These are phyloP conservation scores for Lepisosteus oculatus DNA, from an alignment of 2,113 vertebrate genomes.

Conservation along the genomic window DNA sequence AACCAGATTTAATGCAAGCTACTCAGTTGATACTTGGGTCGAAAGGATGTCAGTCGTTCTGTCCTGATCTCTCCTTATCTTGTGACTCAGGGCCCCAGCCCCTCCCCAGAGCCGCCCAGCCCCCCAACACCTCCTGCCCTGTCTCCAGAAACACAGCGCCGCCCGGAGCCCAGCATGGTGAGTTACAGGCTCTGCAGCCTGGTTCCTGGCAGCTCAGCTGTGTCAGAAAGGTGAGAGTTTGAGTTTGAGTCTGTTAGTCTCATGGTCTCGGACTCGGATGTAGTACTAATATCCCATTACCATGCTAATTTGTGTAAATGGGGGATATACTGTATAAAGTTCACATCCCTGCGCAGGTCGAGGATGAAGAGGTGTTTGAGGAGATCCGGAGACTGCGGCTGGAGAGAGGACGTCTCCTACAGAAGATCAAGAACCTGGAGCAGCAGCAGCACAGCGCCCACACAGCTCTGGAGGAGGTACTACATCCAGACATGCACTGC, in stretches of 20 bases:
- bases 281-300: too few species aligned
- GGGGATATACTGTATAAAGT: too few species aligned
- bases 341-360: constrained; percentile 40
- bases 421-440: constrained; percentile 86
- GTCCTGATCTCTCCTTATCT: neutral
- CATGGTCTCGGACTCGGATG: too few species aligned
- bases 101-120: constrained; percentile 35
- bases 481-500: constrained; percentile 11
- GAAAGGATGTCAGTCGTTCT: constrained; percentile 1
- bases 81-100: constrained; percentile 33
- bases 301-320: too few species aligned
- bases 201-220: too few species aligned
- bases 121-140: constrained; percentile 40
- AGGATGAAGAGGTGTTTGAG: constrained; percentile 85
- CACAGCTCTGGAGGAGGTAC: constrained; percentile 66
- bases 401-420: constrained; percentile 82
- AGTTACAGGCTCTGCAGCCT: constrained; percentile 10
- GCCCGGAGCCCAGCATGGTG: constrained; percentile 39
- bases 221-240: too few species aligned
- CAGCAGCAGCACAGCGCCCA: constrained; percentile 75
- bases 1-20: neutral
- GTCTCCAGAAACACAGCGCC: constrained; percentile 44
- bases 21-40: neutral
- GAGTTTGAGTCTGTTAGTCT: too few species aligned
- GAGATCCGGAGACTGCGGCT: constrained; percentile 84